Evolutionary conservation across 2,797 vertebrate species (phyloP), one percentile per base, ranked within the genome.

Genomic region (Acanthurus lineatus): DNA sequence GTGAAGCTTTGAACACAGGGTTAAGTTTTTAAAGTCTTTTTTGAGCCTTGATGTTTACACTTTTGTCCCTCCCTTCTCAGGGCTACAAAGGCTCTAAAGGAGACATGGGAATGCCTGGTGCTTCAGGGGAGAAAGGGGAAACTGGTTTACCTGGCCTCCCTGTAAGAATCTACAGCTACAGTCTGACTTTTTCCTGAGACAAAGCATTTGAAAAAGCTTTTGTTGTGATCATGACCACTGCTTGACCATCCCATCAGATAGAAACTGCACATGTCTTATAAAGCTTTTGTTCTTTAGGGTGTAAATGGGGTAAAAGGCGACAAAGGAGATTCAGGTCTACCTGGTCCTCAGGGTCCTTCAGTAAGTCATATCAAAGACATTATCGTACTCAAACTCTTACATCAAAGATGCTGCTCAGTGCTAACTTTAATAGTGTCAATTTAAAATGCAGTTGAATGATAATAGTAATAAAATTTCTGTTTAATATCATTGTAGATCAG

Each of bases 31-130:
- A 32, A 32, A 6, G 69, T 38, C 1, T 2, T 19, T 54, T 70
- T 32, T 5, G 35, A 0, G 38, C 0, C 0, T 65, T n/a, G 59
- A 1, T 57, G 0, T 51, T 5, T 53, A 16, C 6, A 8, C 44
- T n/a, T 52, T 79, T 73, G 6, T 3, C n/a, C 8, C 11, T 47
- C 0, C 2, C 5, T 5, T n/a, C 9, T 64, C 81, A 99, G 98
- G 98, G 98, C 72, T 96, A 95, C 87, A 99, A 98, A 94, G 98
- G 98, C 45, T 98, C 97, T 47, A 99, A 98, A 86, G 98, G 98
- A 79, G 97, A 99, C 80, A 90, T 94, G 89, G 98, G 98, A 76
- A 97, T 97, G 88, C 93, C 96, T 10, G 98, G 98, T 64, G 93
- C 94, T 40, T 93, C 97, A 58, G 98, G 98, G 73, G 97, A 99